Percentiles rank a stretch among this genome's conserved stretches.
These are phyloP conservation scores for Parauchenoglanis ngamensis DNA, from an alignment of 2,797 vertebrate species.

Conservation along the genomic window DNA sequence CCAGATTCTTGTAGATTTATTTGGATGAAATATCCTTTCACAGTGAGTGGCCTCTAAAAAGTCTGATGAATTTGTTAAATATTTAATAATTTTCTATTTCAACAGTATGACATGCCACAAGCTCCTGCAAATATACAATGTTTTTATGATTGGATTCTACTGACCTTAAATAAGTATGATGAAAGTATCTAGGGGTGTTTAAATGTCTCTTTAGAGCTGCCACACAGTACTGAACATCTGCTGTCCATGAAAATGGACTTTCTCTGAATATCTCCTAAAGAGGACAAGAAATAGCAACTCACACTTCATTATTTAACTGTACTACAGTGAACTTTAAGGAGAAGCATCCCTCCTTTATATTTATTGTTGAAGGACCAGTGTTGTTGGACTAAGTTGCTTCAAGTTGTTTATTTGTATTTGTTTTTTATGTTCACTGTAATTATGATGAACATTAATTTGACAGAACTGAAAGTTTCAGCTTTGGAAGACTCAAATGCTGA, in stretches of 20 bases:
- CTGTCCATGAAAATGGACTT: constrained; percentile 1
- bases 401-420: background rate
- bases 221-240: constrained; percentile 1
- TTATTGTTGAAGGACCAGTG: background rate
- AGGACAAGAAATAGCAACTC: background rate
- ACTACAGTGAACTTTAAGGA: background rate
- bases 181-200: background rate
- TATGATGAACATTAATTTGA: background rate
- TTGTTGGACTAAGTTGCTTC: background rate
- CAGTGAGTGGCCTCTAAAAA: background rate
- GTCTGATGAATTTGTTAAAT: background rate
- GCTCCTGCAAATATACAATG: background rate
- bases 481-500: background rate
- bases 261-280: background rate
- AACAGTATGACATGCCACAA: background rate
- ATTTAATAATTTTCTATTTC: background rate
- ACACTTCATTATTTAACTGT: background rate
- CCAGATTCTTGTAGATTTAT: background rate
- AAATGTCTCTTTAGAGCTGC: background rate
- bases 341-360: background rate
- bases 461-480: background rate
- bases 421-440: background rate
- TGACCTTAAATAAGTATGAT: constrained; percentile 10
- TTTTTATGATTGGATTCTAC: background rate
- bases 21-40: background rate